Evolutionary conservation across 2,888 invertebrate species (phyloP).

Genomic region (Atethmia centrago): DNA sequence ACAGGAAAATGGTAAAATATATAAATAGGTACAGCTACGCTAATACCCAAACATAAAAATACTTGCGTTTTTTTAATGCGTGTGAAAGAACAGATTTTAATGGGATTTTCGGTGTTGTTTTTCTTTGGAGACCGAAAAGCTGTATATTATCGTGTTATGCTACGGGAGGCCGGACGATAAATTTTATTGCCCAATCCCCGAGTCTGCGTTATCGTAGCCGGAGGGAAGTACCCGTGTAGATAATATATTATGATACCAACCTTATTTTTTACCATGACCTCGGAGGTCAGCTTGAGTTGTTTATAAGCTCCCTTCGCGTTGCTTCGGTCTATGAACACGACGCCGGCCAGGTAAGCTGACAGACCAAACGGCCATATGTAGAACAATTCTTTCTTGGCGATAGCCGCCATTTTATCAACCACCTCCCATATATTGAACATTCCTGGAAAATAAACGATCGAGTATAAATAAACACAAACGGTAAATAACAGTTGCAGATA

Average conservation of each 20-base stretch:
- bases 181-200: constrained; percentile 55
- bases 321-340: constrained; percentile 91
- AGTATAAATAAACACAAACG: constrained; percentile 1
- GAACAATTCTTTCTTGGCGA: constrained; percentile 92
- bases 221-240: constrained; percentile 36
- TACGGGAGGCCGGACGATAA: constrained; percentile 51
- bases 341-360: constrained; percentile 91
- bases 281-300: constrained; percentile 85
- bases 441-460: constrained; percentile 77
- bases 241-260: constrained; percentile 75
- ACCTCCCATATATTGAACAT: constrained; percentile 92
- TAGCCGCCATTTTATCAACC: constrained; percentile 89
- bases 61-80: constrained; percentile 1
- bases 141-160: constrained; percentile 52
- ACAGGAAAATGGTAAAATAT: constrained; percentile 16
- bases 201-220: constrained; percentile 28
- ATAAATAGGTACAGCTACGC: background rate
- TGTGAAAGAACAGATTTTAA: constrained; percentile 46
- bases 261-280: constrained; percentile 87
- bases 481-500: constrained; percentile 27
- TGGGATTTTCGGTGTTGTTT: constrained; percentile 44
- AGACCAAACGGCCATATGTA: constrained; percentile 92
- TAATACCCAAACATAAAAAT: background rate
- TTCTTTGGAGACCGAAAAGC: constrained; percentile 34
- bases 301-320: constrained; percentile 89